Evolutionary conservation across 2,888 invertebrate genomes (phyloP).

Genomic region (Uloborus plumipes): DNA sequence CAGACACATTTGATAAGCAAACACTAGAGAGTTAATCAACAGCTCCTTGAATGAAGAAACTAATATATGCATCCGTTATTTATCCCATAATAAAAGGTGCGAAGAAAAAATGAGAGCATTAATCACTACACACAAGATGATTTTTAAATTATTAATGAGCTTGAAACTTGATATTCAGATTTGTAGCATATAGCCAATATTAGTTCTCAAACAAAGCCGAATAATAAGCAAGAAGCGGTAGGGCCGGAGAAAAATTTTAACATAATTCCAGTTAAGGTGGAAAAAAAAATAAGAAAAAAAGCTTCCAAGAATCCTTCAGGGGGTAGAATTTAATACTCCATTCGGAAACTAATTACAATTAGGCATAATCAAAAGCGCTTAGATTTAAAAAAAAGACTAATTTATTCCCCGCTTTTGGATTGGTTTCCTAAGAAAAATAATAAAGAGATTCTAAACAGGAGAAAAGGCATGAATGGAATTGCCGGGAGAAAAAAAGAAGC

Average conservation of each 20-base stretch:
- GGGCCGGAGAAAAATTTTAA: conserved; percentile 56
- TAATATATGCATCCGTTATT: conserved; percentile 61
- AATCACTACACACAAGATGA: conserved; percentile 61
- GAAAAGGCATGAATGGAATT: conserved; percentile 57
- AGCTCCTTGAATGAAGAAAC: conserved; percentile 48
- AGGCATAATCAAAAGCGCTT: conserved; percentile 64
- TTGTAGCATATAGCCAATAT: conserved; percentile 61
- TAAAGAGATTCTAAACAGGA: conserved; percentile 56
- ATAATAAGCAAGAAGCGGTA: conserved; percentile 51
- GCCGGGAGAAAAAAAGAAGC: conserved; percentile 38
- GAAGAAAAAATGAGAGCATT: conserved; percentile 55
- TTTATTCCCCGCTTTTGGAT: conserved; percentile 61
- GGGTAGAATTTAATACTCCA: conserved; percentile 63
- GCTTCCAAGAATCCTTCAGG: conserved; percentile 56
- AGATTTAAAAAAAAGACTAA: conserved; percentile 58
- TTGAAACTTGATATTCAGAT: conserved; percentile 58
- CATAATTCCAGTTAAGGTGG: conserved; percentile 62
- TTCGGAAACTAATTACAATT: conserved; percentile 64
- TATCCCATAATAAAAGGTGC: conserved; percentile 62
- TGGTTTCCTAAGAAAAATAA: conserved; percentile 63
- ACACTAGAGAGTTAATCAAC: conserved; percentile 62
- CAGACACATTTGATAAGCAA: conserved; percentile 56
- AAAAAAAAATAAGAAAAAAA: conserved; percentile 21
- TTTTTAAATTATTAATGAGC: conserved; percentile 62
- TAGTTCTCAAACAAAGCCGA: conserved; percentile 58